Base-by-base conservation (phyloP, 2,113 vertebrate genomes). In the Chaetodon trifascialis region DNA sequence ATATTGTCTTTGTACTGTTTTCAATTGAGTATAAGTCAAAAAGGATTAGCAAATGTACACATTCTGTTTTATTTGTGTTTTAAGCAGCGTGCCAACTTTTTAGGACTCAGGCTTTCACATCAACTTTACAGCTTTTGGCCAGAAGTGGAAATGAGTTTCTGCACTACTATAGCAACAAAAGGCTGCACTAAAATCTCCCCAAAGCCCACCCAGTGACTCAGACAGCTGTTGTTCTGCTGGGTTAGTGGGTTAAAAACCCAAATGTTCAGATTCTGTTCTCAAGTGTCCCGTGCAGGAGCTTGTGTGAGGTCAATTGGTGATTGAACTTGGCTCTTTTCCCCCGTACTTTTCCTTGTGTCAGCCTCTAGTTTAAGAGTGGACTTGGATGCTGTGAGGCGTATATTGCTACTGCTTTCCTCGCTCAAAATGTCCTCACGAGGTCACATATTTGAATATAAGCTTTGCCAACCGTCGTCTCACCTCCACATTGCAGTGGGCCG, bases 381-480 rank as follows among this genome's bases (percentile, higher is more conserved):
- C 30, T 30, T 30, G 30, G 30, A 36, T 68, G 67, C 79, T 73
- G 25, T 52, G 67, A 23, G 71, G 80, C 82, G 42, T 38, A 46
- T 56, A 60, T 65, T 56, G 47, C 51, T 88, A 74, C 82, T 73
- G 79, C 36, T 44, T 23, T 65, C 71, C 64, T 76, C 63, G 10
- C 58, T 51, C 59, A 62, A 83, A 79, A 63, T 68, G 42, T 63
- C 68, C 71, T 55, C 59, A 67, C 86, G 54, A 42, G 49, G 34
- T n/a, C 42, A 38, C 46, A 76, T 11, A 60, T 83, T 78, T 85
- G 67, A 89, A 76, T 44, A 8, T 2, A 11, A 71, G 87, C 82
- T 82, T 58, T 54, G 79, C 75, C 77, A 42, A 23, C 68, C 23
- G 60, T 66, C 15, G 17, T 54, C 79, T 78, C 79, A 75, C 65